Conservation (phyloP, 2,888 invertebrate species). For the Hirtodrosophila cameraria region DNA sequence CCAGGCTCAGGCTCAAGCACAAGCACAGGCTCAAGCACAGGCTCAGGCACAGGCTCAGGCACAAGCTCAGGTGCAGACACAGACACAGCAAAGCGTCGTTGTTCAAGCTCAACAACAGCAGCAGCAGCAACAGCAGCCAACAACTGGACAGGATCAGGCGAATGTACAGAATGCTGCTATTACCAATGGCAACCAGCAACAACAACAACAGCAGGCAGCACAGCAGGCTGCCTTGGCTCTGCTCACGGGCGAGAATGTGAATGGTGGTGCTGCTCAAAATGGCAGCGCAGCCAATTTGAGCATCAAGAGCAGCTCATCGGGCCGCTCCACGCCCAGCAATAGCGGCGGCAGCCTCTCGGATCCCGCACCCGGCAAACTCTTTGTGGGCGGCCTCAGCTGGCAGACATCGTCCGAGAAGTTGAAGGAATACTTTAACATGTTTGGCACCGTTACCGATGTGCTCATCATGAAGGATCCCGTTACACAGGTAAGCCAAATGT, state of each 20-base stretch:
- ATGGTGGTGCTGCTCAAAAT: conserved; percentile 53
- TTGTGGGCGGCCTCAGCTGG: conserved; percentile 96
- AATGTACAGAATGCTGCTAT: conserved; percentile 43
- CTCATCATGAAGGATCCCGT: conserved; percentile 97
- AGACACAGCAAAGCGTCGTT: conserved; percentile 41
- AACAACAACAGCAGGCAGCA: conserved; percentile 65
- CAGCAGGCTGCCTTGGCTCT: conserved; percentile 69
- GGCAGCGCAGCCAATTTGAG: conserved; percentile 57
- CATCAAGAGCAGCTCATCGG: conserved; percentile 88
- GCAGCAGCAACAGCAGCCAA: conserved; percentile 36
- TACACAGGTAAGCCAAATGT: conserved; percentile 89
- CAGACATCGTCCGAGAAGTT: conserved; percentile 96
- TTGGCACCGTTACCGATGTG: conserved; percentile 95
- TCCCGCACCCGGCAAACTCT: conserved; percentile 93
- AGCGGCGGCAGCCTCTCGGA: conserved; percentile 85
- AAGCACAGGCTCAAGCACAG: conserved; percentile 80
- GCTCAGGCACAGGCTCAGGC: conserved; percentile 29
- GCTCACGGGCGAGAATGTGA: conserved; percentile 63
- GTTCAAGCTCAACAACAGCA: conserved; percentile 34
- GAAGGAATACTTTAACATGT: conserved; percentile 96
- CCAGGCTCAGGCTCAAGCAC: conserved; percentile 81
- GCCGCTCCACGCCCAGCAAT: conserved; percentile 90
- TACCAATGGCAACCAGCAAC: conserved; percentile 47
- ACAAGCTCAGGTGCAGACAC: too few relatives aligned
- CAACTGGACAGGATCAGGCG: conserved; percentile 57